A percentile compares a stretch with the other conserved stretches of the same genome.
Evolutionary conservation across 2,797 vertebrate genomes (phyloP).

Genomic region (Oreonectes daqikongensis): DNA sequence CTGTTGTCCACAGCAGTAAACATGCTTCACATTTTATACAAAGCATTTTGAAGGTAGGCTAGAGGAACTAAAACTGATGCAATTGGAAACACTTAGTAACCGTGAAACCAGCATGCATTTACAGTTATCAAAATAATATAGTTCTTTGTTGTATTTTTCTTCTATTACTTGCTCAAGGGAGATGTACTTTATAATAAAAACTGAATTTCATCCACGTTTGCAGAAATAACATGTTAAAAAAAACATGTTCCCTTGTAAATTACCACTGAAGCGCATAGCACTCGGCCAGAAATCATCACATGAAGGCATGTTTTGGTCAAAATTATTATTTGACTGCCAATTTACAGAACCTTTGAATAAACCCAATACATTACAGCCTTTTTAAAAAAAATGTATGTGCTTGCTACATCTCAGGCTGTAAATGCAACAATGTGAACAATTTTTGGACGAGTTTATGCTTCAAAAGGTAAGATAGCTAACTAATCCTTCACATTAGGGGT

Average conservation of each 20-base stretch:
- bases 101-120: slow-evolving; percentile 41
- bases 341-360: slow-evolving; percentile 39
- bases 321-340: slow-evolving; percentile 20
- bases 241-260: background rate
- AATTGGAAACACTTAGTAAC: slow-evolving; percentile 15
- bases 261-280: background rate
- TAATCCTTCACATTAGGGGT: slow-evolving; percentile 13
- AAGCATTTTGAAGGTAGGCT: slow-evolving; percentile 21
- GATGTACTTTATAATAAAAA: background rate
- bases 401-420: slow-evolving; percentile 11
- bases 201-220: slow-evolving; percentile 2
- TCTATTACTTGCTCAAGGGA: slow-evolving; percentile 20
- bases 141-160: slow-evolving; percentile 21
- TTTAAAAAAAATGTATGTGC: slow-evolving; percentile 9
- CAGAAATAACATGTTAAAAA: background rate
- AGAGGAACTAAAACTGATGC: slow-evolving; percentile 32
- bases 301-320: slow-evolving; percentile 53
- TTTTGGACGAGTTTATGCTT: slow-evolving; percentile 23
- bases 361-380: slow-evolving; percentile 15
- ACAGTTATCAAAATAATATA: slow-evolving; percentile 28
- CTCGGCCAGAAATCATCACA: slow-evolving; percentile 43
- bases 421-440: slow-evolving; percentile 29
- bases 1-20: slow-evolving; percentile 40
- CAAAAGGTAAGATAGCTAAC: slow-evolving; percentile 8
- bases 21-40: slow-evolving; percentile 27